Conservation (phyloP, 2,888 invertebrate genomes). For the Eupeodes latifasciatus region DNA sequence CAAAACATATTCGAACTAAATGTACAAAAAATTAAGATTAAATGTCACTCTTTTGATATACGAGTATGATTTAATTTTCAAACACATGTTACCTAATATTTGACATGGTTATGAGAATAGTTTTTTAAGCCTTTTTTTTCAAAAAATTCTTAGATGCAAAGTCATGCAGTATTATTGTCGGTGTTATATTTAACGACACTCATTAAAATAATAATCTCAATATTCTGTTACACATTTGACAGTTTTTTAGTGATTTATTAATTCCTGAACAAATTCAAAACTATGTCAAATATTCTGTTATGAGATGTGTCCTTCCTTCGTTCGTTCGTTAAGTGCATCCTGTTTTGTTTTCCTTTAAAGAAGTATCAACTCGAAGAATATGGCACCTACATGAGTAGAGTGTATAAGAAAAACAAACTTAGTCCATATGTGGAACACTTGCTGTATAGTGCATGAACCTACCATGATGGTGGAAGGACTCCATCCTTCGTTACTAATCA, state of each 20-base stretch:
- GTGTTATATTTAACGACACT: slow-evolving; percentile 59
- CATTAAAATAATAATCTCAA: slow-evolving; percentile 63
- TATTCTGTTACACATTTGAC: slow-evolving; percentile 70
- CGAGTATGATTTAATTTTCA: neutral
- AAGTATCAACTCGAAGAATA: slow-evolving; percentile 19
- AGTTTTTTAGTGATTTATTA: slow-evolving; percentile 70
- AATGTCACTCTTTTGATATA: too few species aligned
- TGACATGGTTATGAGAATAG: neutral
- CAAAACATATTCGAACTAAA: too few species aligned
- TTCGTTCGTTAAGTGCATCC: slow-evolving; percentile 68
- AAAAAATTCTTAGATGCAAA: slow-evolving; percentile 38
- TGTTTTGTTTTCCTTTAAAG: slow-evolving; percentile 46
- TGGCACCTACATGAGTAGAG: slow-evolving; percentile 52
- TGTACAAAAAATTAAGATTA: too few species aligned
- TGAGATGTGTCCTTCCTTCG: slow-evolving; percentile 34
- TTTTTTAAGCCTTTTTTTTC: neutral
- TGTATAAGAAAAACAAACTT: slow-evolving; percentile 55
- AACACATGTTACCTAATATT: neutral
- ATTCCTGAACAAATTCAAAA: slow-evolving; percentile 75
- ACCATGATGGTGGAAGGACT: slow-evolving; percentile 16
- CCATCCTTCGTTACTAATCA: slow-evolving; percentile 67
- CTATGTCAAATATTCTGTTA: slow-evolving; percentile 16
- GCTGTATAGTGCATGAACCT: neutral
- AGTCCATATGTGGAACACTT: slow-evolving; percentile 68
- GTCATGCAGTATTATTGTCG: slow-evolving; percentile 38